A percentile compares a stretch with the other conserved stretches of the same genome.
Evolutionary conservation across 2,888 invertebrate species (phyloP).

Genomic region (Agrenia bidenticulata): DNA sequence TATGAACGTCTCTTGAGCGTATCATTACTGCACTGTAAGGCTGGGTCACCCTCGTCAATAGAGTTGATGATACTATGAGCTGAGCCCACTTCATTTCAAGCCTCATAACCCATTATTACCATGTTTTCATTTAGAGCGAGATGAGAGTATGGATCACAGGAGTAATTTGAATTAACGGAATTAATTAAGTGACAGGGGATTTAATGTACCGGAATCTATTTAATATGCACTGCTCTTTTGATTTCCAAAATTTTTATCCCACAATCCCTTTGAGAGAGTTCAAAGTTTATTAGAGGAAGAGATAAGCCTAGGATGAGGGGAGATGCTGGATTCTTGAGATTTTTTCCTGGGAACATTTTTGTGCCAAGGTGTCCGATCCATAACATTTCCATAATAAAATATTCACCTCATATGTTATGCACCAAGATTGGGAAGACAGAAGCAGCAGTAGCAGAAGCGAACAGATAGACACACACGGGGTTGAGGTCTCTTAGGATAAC

Average conservation of each 20-base stretch:
- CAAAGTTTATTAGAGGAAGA: not conserved
- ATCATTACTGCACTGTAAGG: no score
- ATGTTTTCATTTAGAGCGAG: slow-evolving; percentile 14
- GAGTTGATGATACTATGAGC: not conserved
- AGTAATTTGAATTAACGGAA: slow-evolving; percentile 17
- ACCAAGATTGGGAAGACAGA: slow-evolving; percentile 14
- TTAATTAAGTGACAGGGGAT: slow-evolving; percentile 24
- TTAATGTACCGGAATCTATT: slow-evolving; percentile 23
- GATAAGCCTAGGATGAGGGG: not conserved
- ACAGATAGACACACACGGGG: slow-evolving; percentile 13
- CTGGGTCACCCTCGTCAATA: not conserved
- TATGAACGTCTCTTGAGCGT: not conserved
- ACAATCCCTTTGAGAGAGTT: not conserved
- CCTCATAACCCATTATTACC: slow-evolving; percentile 23
- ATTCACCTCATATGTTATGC: slow-evolving; percentile 16
- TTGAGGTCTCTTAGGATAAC: slow-evolving; percentile 35
- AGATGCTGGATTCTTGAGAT: slow-evolving; percentile 4
- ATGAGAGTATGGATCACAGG: not conserved
- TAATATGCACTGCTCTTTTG: slow-evolving; percentile 14
- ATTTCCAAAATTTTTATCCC: slow-evolving; percentile 9
- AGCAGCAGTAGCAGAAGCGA: slow-evolving; percentile 4
- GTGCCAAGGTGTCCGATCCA: slow-evolving; percentile 13
- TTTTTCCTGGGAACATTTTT: slow-evolving; percentile 23
- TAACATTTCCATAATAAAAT: slow-evolving; percentile 13
- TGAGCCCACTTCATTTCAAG: slow-evolving; percentile 25